Percentiles rank a stretch among this genome's conserved stretches.
Evolutionary conservation across 2,113 vertebrate species (phyloP).

Genomic region (Ariopsis seemanni): DNA sequence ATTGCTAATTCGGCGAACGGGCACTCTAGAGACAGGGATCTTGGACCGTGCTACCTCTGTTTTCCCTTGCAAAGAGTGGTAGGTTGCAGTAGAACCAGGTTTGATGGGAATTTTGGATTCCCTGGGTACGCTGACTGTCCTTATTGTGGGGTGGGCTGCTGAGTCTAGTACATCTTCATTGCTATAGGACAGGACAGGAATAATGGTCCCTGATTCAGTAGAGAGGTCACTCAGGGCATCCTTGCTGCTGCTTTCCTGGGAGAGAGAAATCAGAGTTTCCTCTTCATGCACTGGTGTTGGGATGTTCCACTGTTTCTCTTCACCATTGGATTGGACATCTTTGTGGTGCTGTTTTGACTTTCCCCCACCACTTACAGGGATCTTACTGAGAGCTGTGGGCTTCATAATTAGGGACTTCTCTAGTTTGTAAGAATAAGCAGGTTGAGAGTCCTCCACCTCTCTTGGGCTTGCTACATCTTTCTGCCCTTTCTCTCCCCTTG

Average conservation of each 20-base stretch:
- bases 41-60: conserved; percentile 87
- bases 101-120: conserved; percentile 96
- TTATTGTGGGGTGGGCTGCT: conserved; percentile 66
- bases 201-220: conserved; percentile 58
- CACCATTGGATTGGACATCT: conserved; percentile 75
- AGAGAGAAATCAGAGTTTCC: conserved; percentile 68
- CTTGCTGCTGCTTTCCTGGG: conserved; percentile 78
- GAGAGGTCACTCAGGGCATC: conserved; percentile 77
- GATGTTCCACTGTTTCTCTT: conserved; percentile 80
- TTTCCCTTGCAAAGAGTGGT: conserved; percentile 78
- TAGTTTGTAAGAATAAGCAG: conserved; percentile 22
- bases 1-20: conserved; percentile 83
- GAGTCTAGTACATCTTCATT: conserved; percentile 69
- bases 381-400: conserved; percentile 70
- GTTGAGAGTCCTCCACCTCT: conserved; percentile 27
- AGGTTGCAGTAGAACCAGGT: conserved; percentile 72
- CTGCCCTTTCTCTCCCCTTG: conserved; percentile 36
- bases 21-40: conserved; percentile 93
- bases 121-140: conserved; percentile 73
- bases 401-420: conserved; percentile 79
- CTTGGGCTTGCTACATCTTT: conserved; percentile 32
- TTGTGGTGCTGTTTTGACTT: conserved; percentile 70
- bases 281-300: conserved; percentile 81
- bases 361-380: conserved; percentile 67
- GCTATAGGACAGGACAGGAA: conserved; percentile 69